Conservation (phyloP, 2,113 vertebrate genomes). For the Indicator maculatus region DNA sequence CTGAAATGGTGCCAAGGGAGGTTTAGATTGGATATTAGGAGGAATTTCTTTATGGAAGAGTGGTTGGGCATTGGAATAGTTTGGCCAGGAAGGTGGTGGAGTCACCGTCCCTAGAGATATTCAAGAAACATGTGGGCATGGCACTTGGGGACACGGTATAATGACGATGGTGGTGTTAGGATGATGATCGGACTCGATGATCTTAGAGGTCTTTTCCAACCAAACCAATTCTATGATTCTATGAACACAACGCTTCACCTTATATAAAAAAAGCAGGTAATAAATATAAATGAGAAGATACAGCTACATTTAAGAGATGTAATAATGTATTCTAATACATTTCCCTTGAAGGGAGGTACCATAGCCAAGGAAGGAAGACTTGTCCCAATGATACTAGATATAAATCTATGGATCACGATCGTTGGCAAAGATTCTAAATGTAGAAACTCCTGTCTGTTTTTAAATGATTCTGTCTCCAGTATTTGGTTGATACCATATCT, state of each 20-base stretch:
- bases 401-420: not conserved
- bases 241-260: not conserved
- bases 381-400: not conserved
- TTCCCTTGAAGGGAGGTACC: not conserved
- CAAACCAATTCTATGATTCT: no score
- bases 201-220: no score
- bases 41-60: no score
- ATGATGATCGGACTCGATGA: no score
- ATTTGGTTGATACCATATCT: not conserved
- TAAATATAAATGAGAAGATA: constrained; percentile 25
- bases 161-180: no score
- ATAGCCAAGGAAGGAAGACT: not conserved
- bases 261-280: constrained; percentile 1
- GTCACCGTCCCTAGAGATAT: no score
- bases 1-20: no score
- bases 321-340: constrained; percentile 10
- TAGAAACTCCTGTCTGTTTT: not conserved
- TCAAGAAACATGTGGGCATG: no score
- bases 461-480: not conserved
- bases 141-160: no score
- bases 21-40: no score
- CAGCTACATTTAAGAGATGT: not conserved
- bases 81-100: no score
- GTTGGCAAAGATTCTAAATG: not conserved
- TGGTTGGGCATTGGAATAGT: no score